These are phyloP conservation scores for Plectus sambesii DNA, from an alignment of 1,140 invertebrate species.

Conservation along the genomic window DNA sequence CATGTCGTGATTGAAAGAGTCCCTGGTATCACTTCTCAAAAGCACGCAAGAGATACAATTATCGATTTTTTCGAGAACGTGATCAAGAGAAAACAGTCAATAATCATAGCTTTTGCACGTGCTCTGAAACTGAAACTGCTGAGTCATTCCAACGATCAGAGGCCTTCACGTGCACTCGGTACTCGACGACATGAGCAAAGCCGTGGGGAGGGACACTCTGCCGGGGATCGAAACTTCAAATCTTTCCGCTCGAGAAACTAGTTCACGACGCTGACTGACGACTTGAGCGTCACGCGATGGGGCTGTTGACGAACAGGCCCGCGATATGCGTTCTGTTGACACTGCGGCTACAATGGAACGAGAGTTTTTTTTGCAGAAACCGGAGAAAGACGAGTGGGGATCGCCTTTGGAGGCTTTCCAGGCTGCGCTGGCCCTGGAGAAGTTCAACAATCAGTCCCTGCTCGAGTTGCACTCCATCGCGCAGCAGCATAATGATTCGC, in stretches of 20 bases:
- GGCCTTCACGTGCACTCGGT: too few species aligned
- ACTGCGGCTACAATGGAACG: constrained; percentile 44
- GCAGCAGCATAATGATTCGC: constrained; percentile 56
- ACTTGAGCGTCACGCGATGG: background rate
- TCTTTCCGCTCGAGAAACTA: background rate
- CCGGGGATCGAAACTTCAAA: background rate
- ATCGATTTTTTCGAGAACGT: too few species aligned
- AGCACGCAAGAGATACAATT: too few species aligned
- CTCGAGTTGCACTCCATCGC: constrained; percentile 59
- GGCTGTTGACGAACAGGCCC: too few species aligned
- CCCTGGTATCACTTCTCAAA: too few species aligned
- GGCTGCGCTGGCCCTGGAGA: constrained; percentile 61
- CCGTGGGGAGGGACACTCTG: background rate
- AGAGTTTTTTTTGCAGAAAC: too few species aligned
- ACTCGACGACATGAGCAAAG: background rate
- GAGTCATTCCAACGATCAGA: too few species aligned
- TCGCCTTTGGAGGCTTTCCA: constrained; percentile 59
- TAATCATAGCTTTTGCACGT: too few species aligned
- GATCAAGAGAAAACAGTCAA: too few species aligned
- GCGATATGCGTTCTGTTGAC: too few species aligned
- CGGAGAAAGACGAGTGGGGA: constrained; percentile 56
- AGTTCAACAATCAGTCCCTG: constrained; percentile 63
- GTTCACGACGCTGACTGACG: background rate
- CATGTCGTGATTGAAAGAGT: too few species aligned
- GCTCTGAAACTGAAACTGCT: too few species aligned